Base-by-base conservation (phyloP, 2,797 vertebrate species). In the Karalla daura region DNA sequence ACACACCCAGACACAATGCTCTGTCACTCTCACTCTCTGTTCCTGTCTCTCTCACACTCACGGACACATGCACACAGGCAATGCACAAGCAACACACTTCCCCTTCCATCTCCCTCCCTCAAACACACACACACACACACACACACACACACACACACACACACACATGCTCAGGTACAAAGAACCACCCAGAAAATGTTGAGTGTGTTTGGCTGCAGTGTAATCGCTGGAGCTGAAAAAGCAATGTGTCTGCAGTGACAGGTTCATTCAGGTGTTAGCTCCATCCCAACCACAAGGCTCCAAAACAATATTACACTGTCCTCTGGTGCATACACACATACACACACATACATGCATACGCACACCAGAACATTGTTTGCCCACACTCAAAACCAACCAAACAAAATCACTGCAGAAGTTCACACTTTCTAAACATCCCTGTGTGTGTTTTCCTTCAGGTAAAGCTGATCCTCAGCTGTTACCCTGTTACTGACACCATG, bases 201-300 rank as follows among this genome's bases (percentile, higher is more conserved):
- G 83, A 66, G 82, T 59, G 78, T 81, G 75, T 88, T 88, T 77
- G 64, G 71, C 80, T 73, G 85, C 66, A 75, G 80, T 88, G 87
- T 88, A 92, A 91, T 90, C 89, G 80, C 72, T 89, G 89, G 86
- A 90, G 88, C 90, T 84, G 89, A 91, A 92, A 91, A 86, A 90
- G 88, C 85, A 85, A 88, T 89, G 90, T 88, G 90, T 93, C 91
- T 90, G 66, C 88, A 56, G 66, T 92, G 92, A 93, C 89, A 90
- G 88, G 90, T 91, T 90, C 89, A 91, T 87, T 92, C 89, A 93
- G 90, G 91, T 92, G 89, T 90, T 88, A 83, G 89, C 85, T 80
- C 52, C 33, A 51, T 88, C 87, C 81, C 70, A 56, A 83, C 74
- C 88, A 55, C 88, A 78, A 81, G 78, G 82, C 78, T 84, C 76